A percentile compares a stretch with the other conserved stretches of the same genome.
Conservation (phyloP, 2,113 vertebrate genomes). For the Grantiella picta region DNA sequence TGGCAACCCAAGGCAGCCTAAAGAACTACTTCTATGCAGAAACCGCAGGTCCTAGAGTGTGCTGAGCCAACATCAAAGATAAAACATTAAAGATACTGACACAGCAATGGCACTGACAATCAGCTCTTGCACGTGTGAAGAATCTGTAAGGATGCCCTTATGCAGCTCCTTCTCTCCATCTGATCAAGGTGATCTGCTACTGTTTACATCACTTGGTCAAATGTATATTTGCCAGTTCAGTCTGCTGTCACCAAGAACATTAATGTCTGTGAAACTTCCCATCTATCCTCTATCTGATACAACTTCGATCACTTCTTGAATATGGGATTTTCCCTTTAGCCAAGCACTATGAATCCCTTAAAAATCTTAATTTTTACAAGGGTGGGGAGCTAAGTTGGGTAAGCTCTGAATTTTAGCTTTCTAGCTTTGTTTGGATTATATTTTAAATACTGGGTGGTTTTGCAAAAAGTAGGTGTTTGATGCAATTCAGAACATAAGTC, state of each 20-base stretch:
- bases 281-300: background rate
- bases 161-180: background rate
- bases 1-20: background rate
- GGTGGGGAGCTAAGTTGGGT: background rate
- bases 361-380: background rate
- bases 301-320: background rate
- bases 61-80: constrained; percentile 46
- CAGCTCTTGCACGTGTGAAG: background rate
- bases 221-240: background rate
- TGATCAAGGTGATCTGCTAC: background rate
- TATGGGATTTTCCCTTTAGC: background rate
- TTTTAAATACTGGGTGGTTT: background rate
- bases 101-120: constrained; percentile 7
- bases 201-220: background rate
- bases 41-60: background rate
- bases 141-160: background rate
- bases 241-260: background rate
- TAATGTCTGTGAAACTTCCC: background rate
- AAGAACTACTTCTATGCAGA: background rate
- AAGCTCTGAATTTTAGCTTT: background rate
- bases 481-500: background rate
- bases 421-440: background rate
- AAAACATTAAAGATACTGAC: constrained; percentile 46
- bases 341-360: background rate
- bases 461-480: background rate